Conservation (phyloP, 1,140 invertebrate species). For the Thaumetopoea pityocampa region DNA sequence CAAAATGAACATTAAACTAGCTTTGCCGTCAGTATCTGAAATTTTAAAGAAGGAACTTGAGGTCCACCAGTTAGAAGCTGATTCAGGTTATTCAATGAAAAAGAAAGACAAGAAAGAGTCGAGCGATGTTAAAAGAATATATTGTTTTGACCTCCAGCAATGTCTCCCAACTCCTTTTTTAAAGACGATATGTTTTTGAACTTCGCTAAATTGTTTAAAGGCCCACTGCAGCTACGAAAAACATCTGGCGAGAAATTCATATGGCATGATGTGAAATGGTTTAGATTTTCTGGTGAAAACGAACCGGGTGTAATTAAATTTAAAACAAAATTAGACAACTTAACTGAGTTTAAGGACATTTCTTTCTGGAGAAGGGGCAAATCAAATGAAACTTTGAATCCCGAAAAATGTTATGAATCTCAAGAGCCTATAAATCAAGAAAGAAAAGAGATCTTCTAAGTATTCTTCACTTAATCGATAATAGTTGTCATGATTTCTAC, state of each 20-base stretch:
- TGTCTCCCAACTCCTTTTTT: slow-evolving; percentile 1
- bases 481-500: no score
- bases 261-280: slow-evolving; percentile 3
- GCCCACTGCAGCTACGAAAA: slow-evolving; percentile 1
- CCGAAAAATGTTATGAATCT: not conserved
- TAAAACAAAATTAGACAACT: not conserved
- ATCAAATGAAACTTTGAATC: not conserved
- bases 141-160: slow-evolving; percentile 1
- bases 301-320: not conserved
- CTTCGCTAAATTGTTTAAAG: not conserved
- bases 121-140: slow-evolving; percentile 1
- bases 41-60: not conserved
- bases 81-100: not conserved
- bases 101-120: slow-evolving; percentile 4
- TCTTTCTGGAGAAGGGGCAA: slow-evolving; percentile 1
- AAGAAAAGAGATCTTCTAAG: no score
- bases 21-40: no score
- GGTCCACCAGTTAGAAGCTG: not conserved
- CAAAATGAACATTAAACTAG: no score
- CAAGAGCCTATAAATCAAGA: not conserved
- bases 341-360: slow-evolving; percentile 1
- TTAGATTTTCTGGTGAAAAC: not conserved
- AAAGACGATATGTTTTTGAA: not conserved
- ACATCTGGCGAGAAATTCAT: slow-evolving; percentile 1
- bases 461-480: no score